A percentile compares a stretch with the other conserved stretches of the same genome.
phyloP scores from a whole-genome alignment of 2,113 vertebrate species.

The Marmota monax region DNA sequence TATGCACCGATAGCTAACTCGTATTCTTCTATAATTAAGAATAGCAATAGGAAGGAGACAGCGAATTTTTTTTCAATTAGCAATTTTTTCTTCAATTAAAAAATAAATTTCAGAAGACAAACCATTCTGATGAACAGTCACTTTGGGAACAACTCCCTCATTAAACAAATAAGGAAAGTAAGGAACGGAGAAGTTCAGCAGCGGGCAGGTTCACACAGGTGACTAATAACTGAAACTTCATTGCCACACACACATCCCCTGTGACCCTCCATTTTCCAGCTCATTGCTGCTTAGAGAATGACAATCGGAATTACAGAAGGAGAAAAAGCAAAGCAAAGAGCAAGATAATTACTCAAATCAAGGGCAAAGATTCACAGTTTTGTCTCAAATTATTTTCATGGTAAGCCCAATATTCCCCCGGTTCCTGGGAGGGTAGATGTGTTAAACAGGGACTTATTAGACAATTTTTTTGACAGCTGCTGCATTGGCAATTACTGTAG shows the following conservation, averaged over 20 bases:
- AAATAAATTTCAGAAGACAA: conserved; percentile 22
- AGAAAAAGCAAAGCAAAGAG: background rate
- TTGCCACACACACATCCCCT: background rate
- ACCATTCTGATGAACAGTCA: background rate
- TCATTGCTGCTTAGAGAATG: background rate
- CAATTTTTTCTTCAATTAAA: background rate
- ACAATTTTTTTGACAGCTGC: conserved; percentile 68
- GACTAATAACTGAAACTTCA: background rate
- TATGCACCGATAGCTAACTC: background rate
- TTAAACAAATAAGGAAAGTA: background rate
- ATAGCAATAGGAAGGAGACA: background rate
- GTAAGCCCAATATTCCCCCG: background rate
- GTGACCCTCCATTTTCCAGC: background rate
- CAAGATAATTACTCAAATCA: conserved; percentile 60
- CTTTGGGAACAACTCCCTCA: background rate
- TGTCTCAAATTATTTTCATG: conserved; percentile 35
- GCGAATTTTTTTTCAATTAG: background rate
- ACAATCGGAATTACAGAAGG: background rate
- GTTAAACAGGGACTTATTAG: conserved; percentile 69
- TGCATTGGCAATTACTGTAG: conserved; percentile 68
- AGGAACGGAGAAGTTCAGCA: background rate
- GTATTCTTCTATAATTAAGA: conserved; percentile 38
- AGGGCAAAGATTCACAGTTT: conserved; percentile 59
- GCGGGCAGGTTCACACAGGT: background rate
- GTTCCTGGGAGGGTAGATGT: conserved; percentile 6